Base-by-base conservation (phyloP, 1,140 invertebrate genomes). In the Sinonovacula constricta region DNA sequence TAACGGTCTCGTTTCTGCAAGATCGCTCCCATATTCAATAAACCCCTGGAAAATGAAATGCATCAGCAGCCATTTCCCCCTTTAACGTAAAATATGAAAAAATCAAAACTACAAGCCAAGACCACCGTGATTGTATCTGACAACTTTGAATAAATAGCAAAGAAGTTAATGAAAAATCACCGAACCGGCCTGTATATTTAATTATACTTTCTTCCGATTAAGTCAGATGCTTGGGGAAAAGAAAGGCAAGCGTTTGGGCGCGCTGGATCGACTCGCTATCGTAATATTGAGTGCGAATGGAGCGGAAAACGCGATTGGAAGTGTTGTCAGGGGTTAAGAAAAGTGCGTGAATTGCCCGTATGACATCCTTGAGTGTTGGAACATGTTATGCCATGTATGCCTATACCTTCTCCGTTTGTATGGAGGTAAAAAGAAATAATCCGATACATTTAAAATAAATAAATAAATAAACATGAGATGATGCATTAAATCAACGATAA, bases 21-120 rank as follows among this genome's bases (percentile, higher is more conserved):
- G 65, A 76, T 76, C 67, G 62, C 60, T 54, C 67, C 67, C 72
- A 76, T 76, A 76, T 76, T 76, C 67, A 76, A 76, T 76, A 76
- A 65, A 59, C 22, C 18, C 63, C n/a, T n/a, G n/a, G 22, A 49
- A n/a, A 56, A 65, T 76, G 63, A 76, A 76, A 56, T 39, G 60
- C 7, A 34, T 66, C 53, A 45, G 33, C 63, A 54, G n/a, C n/a
- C n/a, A 54, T 39, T 18, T 51, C n/a, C 62, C 18, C 62, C 15
- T 24, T 59, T 54, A 39, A 34, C n/a, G 34, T 49, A 31, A 66
- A 67, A 30, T 65, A 76, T 67, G 34, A 31, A 76, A 59, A n/a
- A n/a, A n/a, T 59, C 62, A 53, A 65, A 67, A 76, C 39, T 60
- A 49, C 54, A 28, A 28, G 12, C 10, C n/a, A n/a, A 36, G 72